These are phyloP conservation scores for Dendronephthya gigantea DNA, from an alignment of 64 coral and sea anemone species.

Conservation along the genomic window DNA sequence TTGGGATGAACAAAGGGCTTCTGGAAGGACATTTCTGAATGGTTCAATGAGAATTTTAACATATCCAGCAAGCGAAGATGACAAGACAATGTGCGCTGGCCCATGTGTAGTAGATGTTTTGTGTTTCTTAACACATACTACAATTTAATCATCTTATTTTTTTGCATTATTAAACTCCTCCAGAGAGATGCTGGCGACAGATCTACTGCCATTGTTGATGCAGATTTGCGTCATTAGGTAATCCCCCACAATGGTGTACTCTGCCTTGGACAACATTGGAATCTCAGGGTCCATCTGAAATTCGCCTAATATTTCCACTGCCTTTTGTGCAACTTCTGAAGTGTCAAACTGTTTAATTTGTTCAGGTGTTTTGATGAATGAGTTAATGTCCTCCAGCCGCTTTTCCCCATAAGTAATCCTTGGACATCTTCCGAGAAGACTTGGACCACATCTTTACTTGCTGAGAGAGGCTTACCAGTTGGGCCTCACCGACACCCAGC, in stretches of 20 bases:
- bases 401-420: slow-evolving; percentile 13
- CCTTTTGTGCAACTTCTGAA: neutral
- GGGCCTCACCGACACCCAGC: neutral
- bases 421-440: neutral
- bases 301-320: neutral
- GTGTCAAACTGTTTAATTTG: neutral
- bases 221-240: neutral
- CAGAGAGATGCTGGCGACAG: neutral
- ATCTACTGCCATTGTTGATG: neutral
- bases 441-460: neutral
- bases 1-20: too few species aligned
- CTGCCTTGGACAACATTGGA: neutral
- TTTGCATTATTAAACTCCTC: neutral
- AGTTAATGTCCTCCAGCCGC: too few species aligned
- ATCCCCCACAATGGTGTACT: neutral
- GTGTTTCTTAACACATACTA: neutral
- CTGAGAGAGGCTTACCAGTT: neutral
- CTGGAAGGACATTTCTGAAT: neutral
- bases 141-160: neutral
- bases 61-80: neutral
- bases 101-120: neutral
- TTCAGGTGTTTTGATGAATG: neutral
- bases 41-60: neutral
- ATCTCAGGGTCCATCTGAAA: too few species aligned
- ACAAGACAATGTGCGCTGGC: neutral